A percentile compares a stretch with the other conserved stretches of the same genome.
These are phyloP conservation scores for Argyresthia albistria DNA, from an alignment of 2,888 invertebrate genomes.

Conservation along the genomic window DNA sequence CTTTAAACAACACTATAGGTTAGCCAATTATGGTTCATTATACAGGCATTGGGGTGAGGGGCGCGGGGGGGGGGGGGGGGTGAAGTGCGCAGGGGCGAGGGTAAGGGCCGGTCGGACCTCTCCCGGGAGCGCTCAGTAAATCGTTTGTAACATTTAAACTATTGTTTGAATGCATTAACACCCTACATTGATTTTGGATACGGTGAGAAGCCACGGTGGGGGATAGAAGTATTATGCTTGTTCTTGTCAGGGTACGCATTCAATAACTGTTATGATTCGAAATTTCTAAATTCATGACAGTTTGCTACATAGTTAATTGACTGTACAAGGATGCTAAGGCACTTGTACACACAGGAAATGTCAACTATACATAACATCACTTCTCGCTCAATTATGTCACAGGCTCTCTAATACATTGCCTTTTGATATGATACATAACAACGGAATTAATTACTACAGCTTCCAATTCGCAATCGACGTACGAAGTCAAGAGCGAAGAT, in stretches of 20 bases:
- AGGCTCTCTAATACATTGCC: too few relatives aligned
- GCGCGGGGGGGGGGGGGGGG: background rate
- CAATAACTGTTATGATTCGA: too few relatives aligned
- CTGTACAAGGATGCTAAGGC: too few relatives aligned
- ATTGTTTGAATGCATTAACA: conserved; percentile 37
- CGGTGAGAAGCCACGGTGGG: conserved; percentile 25
- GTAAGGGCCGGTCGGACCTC: background rate
- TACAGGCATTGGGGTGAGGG: conserved; percentile 19
- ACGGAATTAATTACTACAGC: too few relatives aligned
- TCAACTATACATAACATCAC: too few relatives aligned
- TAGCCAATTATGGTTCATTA: conserved; percentile 40
- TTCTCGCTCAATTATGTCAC: too few relatives aligned
- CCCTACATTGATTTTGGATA: conserved; percentile 8
- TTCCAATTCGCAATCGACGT: background rate
- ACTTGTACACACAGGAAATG: too few relatives aligned
- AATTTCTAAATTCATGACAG: too few relatives aligned
- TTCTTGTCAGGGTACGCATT: background rate
- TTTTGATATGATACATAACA: too few relatives aligned
- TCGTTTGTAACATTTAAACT: conserved; percentile 33
- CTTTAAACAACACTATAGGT: conserved; percentile 38
- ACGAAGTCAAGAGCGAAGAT: conserved; percentile 23
- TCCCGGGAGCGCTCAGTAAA: conserved; percentile 29
- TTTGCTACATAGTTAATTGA: too few relatives aligned
- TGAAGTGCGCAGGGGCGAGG: too few relatives aligned
- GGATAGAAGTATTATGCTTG: background rate